Evolutionary conservation across 1,140 invertebrate species (phyloP).

Genomic region (Amphibalanus amphitrite): DNA sequence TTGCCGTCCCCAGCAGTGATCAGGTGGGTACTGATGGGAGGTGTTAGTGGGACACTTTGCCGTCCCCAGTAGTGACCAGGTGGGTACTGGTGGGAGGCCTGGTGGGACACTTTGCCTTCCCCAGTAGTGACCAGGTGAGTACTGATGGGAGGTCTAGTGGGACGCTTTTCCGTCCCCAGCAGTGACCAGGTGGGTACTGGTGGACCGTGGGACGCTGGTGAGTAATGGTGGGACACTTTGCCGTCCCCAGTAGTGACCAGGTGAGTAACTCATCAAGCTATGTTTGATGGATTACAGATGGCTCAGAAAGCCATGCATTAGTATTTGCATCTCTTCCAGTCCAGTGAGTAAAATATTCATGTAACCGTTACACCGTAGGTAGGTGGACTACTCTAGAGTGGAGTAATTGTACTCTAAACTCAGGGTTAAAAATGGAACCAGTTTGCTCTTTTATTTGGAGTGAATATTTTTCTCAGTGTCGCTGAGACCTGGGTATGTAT

Average conservation of each 20-base stretch:
- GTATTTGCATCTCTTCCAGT: too few species aligned
- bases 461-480: too few species aligned
- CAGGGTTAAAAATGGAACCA: too few species aligned
- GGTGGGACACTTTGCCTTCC: neutral
- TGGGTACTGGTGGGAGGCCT: neutral
- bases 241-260: neutral
- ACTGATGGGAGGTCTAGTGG: neutral
- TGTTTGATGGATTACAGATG: too few species aligned
- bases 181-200: neutral
- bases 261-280: too few species aligned
- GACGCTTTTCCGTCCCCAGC: neutral
- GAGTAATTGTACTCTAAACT: too few species aligned
- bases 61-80: neutral
- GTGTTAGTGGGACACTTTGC: neutral
- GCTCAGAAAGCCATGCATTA: too few species aligned
- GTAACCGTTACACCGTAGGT: too few species aligned
- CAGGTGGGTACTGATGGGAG: neutral
- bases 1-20: neutral
- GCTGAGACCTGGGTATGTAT: too few species aligned
- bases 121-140: neutral
- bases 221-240: neutral
- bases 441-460: too few species aligned
- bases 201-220: neutral
- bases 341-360: too few species aligned
- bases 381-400: too few species aligned